phyloP scores from a whole-genome alignment of 1,140 invertebrate species.

The Phortica variegata region DNA sequence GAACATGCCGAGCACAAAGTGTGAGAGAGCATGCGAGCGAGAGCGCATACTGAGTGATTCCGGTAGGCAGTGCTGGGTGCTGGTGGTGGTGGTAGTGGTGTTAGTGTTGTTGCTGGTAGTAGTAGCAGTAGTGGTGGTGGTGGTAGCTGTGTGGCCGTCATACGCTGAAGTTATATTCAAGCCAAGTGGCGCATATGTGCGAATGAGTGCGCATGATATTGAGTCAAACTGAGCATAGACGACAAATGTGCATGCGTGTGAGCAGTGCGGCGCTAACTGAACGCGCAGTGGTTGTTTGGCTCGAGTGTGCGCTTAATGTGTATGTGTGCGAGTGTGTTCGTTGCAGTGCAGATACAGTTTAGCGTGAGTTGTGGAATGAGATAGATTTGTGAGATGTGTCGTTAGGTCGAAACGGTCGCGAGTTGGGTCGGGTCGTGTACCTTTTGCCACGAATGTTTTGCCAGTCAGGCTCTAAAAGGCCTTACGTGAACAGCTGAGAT shows the following conservation, averaged over 20 bases:
- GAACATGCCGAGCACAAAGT: too few species aligned
- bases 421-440: conserved; percentile 59
- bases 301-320: conserved; percentile 17
- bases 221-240: conserved; percentile 29
- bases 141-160: conserved; percentile 6
- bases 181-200: conserved; percentile 25
- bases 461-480: conserved; percentile 58
- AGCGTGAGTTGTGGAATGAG: conserved; percentile 43
- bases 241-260: conserved; percentile 2
- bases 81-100: conserved; percentile 9
- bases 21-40: too few species aligned
- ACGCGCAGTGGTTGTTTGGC: conserved; percentile 4
- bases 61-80: conserved; percentile 14
- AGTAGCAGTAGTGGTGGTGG: conserved; percentile 6
- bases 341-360: neutral
- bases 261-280: conserved; percentile 23
- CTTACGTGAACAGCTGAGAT: conserved; percentile 57
- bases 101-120: neutral
- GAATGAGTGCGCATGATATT: conserved; percentile 28
- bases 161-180: conserved; percentile 55
- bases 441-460: conserved; percentile 59
- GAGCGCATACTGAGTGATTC: too few species aligned
- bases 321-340: conserved; percentile 10
- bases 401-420: conserved; percentile 57
- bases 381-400: conserved; percentile 58